A percentile compares a stretch with the other conserved stretches of the same genome.
Evolutionary conservation across 2,888 invertebrate genomes (phyloP).

Genomic region (Brenthis ino): DNA sequence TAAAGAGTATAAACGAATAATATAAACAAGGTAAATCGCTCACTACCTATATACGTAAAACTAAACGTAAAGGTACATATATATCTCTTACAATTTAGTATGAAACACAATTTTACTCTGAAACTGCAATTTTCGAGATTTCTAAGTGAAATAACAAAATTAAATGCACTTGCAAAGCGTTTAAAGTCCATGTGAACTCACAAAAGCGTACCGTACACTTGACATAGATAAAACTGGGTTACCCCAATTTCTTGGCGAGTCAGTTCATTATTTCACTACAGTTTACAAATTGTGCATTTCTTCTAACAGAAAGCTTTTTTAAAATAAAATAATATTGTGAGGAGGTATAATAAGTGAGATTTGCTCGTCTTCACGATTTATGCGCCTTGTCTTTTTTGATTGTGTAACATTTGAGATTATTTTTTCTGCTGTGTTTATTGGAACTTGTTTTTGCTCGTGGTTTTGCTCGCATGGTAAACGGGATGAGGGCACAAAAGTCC

Average conservation of each 20-base stretch:
- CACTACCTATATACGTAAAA: too few relatives aligned
- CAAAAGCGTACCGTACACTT: constrained; percentile 21
- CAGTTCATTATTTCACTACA: constrained; percentile 18
- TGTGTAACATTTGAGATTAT: not conserved
- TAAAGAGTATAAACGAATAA: too few relatives aligned
- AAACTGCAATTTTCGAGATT: not conserved
- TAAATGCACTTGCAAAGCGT: constrained; percentile 4
- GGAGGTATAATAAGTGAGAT: not conserved
- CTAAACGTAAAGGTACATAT: too few relatives aligned
- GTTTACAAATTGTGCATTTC: constrained; percentile 12
- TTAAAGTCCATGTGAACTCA: constrained; percentile 11
- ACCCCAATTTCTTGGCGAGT: constrained; percentile 17
- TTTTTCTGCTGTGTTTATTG: too few relatives aligned
- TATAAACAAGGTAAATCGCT: too few relatives aligned
- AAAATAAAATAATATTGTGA: not conserved
- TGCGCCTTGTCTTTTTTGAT: not conserved
- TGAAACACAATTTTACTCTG: too few relatives aligned
- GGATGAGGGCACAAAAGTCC: too few relatives aligned
- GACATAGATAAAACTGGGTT: constrained; percentile 25
- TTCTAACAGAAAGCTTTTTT: constrained; percentile 5
- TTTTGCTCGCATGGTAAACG: too few relatives aligned
- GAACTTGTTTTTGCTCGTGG: too few relatives aligned
- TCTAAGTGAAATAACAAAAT: not conserved
- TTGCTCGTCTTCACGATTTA: not conserved
- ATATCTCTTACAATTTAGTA: too few relatives aligned